Percentiles rank a stretch among this genome's conserved stretches.
Conservation (phyloP, 2,797 vertebrate genomes). For the Microchirus variegatus region DNA sequence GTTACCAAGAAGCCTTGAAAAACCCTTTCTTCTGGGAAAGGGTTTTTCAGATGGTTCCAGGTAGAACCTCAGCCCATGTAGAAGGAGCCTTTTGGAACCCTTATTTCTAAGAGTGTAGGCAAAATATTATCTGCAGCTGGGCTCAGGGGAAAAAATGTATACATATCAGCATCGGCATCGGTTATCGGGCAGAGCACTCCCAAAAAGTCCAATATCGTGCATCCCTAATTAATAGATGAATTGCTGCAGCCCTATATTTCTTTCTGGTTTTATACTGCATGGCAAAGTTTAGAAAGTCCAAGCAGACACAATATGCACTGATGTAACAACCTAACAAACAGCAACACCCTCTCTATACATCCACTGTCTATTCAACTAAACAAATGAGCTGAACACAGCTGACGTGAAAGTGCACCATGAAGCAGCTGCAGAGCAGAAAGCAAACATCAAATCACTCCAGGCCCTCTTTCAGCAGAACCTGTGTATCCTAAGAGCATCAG, state of each 20-base stretch:
- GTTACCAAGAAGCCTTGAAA: too few species aligned
- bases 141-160: conserved; percentile 14
- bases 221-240: not conserved
- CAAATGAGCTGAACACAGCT: conserved; percentile 20
- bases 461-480: conserved; percentile 3
- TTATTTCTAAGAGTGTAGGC: too few species aligned
- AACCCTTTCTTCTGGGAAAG: too few species aligned
- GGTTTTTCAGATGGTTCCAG: too few species aligned
- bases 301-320: conserved; percentile 22
- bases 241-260: conserved; percentile 53
- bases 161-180: conserved; percentile 17
- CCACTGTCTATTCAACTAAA: conserved; percentile 28
- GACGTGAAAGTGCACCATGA: conserved; percentile 1
- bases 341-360: conserved; percentile 23
- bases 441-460: conserved; percentile 16
- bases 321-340: conserved; percentile 34
- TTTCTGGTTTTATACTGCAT: conserved; percentile 37
- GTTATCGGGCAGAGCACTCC: too few species aligned
- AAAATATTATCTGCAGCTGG: too few species aligned
- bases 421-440: conserved; percentile 9
- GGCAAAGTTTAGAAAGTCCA: conserved; percentile 29
- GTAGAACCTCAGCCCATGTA: too few species aligned
- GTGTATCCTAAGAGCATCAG: conserved; percentile 12
- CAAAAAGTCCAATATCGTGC: too few species aligned
- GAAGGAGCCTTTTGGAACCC: too few species aligned